These are phyloP conservation scores for Petrocephalus zakoni DNA, from an alignment of 2,113 vertebrate genomes.

Conservation along the genomic window DNA sequence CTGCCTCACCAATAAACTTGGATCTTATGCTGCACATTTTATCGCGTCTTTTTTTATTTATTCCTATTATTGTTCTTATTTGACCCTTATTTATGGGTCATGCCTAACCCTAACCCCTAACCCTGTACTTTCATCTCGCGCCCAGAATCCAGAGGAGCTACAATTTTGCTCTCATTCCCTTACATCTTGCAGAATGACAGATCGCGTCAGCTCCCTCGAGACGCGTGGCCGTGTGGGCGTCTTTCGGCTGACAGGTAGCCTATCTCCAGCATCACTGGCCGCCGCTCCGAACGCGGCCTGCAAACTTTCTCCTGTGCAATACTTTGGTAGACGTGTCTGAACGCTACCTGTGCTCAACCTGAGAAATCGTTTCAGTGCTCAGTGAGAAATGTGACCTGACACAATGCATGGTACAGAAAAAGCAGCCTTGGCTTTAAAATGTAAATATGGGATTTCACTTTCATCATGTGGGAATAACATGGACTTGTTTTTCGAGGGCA, in stretches of 20 bases:
- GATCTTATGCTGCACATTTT: not conserved
- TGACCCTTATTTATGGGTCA: not conserved
- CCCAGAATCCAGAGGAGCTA: not conserved
- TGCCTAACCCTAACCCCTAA: not conserved
- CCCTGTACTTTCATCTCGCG: not conserved
- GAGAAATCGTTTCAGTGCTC: not conserved
- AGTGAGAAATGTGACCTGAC: not conserved
- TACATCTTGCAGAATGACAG: not conserved
- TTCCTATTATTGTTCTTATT: not conserved
- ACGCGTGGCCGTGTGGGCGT: not conserved
- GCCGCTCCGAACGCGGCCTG: not conserved
- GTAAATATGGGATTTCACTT: not conserved
- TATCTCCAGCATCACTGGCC: not conserved
- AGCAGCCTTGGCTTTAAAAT: not conserved
- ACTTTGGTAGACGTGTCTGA: not conserved
- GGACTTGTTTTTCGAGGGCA: not conserved
- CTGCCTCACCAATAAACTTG: not conserved
- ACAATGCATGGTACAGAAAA: not conserved
- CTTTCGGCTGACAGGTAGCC: not conserved
- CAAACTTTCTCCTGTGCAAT: not conserved
- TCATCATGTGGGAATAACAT: not conserved
- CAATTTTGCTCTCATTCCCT: not conserved
- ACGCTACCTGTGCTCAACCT: not conserved
- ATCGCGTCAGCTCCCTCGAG: too few relatives aligned
- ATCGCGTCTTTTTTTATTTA: not conserved